Conservation (phyloP, 1,140 invertebrate genomes). For the Ceratina calcarata region DNA sequence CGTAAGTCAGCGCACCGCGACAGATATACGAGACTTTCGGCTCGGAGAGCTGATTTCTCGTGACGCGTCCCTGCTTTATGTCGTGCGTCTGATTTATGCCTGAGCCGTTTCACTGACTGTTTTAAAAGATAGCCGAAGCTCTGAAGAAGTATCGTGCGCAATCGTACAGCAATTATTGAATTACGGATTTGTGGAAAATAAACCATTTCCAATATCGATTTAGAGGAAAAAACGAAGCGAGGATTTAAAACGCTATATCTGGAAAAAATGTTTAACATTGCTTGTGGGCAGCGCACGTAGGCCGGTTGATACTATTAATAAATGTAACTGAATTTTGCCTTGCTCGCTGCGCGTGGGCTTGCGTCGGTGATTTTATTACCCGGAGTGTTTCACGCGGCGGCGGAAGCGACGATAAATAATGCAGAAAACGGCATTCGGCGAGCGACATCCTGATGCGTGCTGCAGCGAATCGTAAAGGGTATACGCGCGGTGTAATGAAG, state of each 20-base stretch:
- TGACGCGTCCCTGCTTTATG: background rate
- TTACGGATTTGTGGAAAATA: too few relatives aligned
- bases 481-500: background rate
- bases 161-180: too few relatives aligned
- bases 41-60: background rate
- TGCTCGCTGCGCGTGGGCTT: background rate
- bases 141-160: too few relatives aligned
- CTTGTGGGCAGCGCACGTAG: background rate
- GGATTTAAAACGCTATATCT: too few relatives aligned
- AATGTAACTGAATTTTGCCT: slow-evolving; percentile 36
- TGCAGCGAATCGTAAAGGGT: slow-evolving; percentile 16
- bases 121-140: too few relatives aligned
- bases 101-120: too few relatives aligned
- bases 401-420: slow-evolving; percentile 33
- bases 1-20: slow-evolving; percentile 5
- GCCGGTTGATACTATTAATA: slow-evolving; percentile 25
- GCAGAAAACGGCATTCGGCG: slow-evolving; percentile 2
- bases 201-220: too few relatives aligned
- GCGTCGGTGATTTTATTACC: slow-evolving; percentile 31
- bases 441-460: slow-evolving; percentile 20
- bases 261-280: too few relatives aligned
- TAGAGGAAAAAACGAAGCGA: too few relatives aligned
- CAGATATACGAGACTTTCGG: slow-evolving; percentile 8
- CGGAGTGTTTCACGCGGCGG: slow-evolving; percentile 4
- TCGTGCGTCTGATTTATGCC: background rate